These are phyloP conservation scores for Bradysia coprophila DNA, from an alignment of 1,140 invertebrate species.

Conservation along the genomic window DNA sequence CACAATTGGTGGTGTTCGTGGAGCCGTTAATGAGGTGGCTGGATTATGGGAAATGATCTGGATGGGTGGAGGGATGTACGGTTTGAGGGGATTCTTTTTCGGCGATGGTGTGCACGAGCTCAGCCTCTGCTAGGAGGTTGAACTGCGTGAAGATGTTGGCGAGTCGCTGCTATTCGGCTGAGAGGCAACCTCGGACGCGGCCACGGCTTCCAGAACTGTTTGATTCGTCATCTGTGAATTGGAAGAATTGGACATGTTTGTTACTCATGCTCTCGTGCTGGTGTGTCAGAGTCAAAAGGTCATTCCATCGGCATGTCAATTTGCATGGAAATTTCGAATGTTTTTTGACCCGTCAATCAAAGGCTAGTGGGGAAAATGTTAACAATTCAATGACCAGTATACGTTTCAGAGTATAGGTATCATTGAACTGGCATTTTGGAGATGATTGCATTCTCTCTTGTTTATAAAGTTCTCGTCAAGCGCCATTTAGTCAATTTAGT, in stretches of 20 bases:
- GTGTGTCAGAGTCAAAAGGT: too few species aligned
- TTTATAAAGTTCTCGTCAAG: too few species aligned
- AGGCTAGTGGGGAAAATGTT: background rate
- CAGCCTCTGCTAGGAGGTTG: background rate
- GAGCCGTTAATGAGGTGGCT: background rate
- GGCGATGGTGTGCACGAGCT: background rate
- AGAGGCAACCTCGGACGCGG: constrained; percentile 1
- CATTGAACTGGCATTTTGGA: background rate
- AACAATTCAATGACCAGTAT: background rate
- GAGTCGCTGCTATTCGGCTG: background rate
- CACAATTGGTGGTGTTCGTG: background rate
- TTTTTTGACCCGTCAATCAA: background rate
- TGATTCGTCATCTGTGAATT: constrained; percentile 1
- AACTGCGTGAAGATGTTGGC: background rate
- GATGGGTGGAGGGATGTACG: background rate
- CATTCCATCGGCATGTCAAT: too few species aligned
- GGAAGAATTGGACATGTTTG: too few species aligned
- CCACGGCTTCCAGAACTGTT: background rate
- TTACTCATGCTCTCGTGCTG: too few species aligned
- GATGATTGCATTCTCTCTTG: too few species aligned
- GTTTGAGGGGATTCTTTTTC: background rate
- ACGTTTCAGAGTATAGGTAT: background rate
- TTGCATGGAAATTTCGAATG: background rate
- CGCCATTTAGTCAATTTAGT: too few species aligned
- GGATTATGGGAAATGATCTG: background rate